Evolutionary conservation across 2,797 vertebrate species (phyloP).

Genomic region (Crocodylus rhombifer): DNA sequence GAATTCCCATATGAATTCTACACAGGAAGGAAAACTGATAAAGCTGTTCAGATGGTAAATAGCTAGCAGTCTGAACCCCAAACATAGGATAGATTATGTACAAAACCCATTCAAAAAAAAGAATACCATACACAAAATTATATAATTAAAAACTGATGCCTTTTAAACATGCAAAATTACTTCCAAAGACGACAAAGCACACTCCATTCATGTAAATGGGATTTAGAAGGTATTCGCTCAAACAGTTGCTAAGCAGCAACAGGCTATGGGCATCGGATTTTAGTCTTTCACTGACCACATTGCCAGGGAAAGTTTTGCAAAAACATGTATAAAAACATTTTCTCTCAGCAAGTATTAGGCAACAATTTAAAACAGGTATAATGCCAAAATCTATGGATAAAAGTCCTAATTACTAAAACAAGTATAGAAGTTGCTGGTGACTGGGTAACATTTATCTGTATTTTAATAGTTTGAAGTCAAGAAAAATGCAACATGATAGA

Average conservation of each 20-base stretch:
- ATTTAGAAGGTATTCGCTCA: not conserved
- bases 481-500: slow-evolving; percentile 28
- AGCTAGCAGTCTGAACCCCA: not conserved
- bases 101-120: not conserved
- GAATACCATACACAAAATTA: not conserved
- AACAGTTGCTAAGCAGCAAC: slow-evolving; percentile 49
- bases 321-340: not conserved
- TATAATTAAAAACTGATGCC: not conserved
- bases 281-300: not conserved
- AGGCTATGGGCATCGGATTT: not conserved
- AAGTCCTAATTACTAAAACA: not conserved
- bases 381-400: not conserved
- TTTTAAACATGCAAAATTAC: not conserved
- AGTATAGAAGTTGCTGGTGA: not conserved
- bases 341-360: slow-evolving; percentile 5
- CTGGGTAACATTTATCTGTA: not conserved
- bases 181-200: not conserved
- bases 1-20: not conserved
- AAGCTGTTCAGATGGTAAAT: not conserved
- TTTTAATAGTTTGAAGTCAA: slow-evolving; percentile 8
- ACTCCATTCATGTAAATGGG: not conserved
- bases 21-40: not conserved
- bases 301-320: not conserved
- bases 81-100: not conserved
- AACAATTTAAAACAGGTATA: not conserved